These are phyloP conservation scores for Leptobrachium ailaonicum DNA, from an alignment of 2,113 vertebrate species.

Conservation along the genomic window DNA sequence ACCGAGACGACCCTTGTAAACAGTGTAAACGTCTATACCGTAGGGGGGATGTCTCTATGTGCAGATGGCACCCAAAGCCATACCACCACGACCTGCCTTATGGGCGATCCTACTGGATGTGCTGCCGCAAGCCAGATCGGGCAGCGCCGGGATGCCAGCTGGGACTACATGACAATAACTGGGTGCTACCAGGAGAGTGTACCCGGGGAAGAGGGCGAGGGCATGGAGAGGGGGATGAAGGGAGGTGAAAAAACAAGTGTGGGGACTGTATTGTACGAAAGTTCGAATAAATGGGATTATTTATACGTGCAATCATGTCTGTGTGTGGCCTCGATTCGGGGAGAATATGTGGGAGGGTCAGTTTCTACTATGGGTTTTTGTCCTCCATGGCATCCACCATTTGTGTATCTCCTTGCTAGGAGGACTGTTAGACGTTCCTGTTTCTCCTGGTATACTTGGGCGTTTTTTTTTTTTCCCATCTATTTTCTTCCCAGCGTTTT, in stretches of 20 bases:
- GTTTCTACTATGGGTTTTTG: too few species aligned
- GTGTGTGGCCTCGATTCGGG: background rate
- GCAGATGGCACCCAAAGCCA: slow-evolving; percentile 97
- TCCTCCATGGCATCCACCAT: too few species aligned
- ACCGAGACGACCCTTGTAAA: slow-evolving; percentile 94
- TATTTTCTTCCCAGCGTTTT: too few species aligned
- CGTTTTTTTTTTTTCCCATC: too few species aligned
- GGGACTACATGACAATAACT: slow-evolving; percentile 93
- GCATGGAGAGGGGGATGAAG: slow-evolving; percentile 73
- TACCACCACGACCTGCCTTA: slow-evolving; percentile 99
- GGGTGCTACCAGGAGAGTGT: slow-evolving; percentile 82
- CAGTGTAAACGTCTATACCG: slow-evolving; percentile 89
- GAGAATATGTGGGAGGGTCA: too few species aligned
- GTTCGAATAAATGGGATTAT: slow-evolving; percentile 36
- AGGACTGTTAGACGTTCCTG: too few species aligned
- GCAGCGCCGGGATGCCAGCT: slow-evolving; percentile 89
- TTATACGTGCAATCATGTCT: background rate
- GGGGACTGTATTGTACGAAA: background rate
- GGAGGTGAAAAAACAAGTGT: slow-evolving; percentile 58
- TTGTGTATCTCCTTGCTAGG: too few species aligned
- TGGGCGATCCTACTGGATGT: slow-evolving; percentile 98
- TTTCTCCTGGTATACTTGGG: too few species aligned
- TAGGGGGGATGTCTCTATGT: slow-evolving; percentile 90
- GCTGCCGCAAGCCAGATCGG: slow-evolving; percentile 85
- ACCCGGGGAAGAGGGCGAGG: slow-evolving; percentile 59